Evolutionary conservation across 2,113 vertebrate genomes (phyloP), one percentile per base, ranked within the genome.

Genomic region (Silurus glanis): DNA sequence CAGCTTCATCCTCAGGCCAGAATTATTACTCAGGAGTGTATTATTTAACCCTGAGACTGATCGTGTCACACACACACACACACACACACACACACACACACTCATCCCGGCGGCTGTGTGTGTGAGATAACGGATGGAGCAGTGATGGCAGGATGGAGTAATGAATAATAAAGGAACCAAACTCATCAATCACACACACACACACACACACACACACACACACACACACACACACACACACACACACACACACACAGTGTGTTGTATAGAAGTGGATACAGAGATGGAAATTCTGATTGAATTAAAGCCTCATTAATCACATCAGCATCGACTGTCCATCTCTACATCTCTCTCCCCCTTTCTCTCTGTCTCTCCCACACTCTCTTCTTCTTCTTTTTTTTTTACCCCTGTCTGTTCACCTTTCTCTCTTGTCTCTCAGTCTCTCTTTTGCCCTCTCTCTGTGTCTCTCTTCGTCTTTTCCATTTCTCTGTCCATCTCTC

Each of bases 301-400:
- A 97, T 97, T 97, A 97, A 96, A 97, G 95, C 93, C 95, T 95
- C 95, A 96, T 97, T 97, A 97, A 96, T 97, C 96, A 96, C 95
- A 84, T 89, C 90, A 91, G 90, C 88, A 86, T 93, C 92, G 92
- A 76, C 37, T 58, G 4, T 81, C 78, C 85, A 58, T 75, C 45
- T 62, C 16, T 74, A 23, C 62, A 9, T 59, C 21, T 47, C 64
- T 49, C 7, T 13, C 58, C 19, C 10, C 55, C 16, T 53, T n/a
- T 25, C 47, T 28, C 49, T 53, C 19, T n/a, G 21, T 75, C 21
- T 53, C 62, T 58, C 7, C 13, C 14, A 14, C 4, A 10, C 56
- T 58, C 56, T 14, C 56, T 14, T 21, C 19, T 72, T 47, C 58
- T n/a, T 53, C 28, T 66, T 6, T 61, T 9, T 17, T 37, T 56